These are phyloP conservation scores for Hydraecia micacea DNA, from an alignment of 2,888 invertebrate species.

Conservation along the genomic window DNA sequence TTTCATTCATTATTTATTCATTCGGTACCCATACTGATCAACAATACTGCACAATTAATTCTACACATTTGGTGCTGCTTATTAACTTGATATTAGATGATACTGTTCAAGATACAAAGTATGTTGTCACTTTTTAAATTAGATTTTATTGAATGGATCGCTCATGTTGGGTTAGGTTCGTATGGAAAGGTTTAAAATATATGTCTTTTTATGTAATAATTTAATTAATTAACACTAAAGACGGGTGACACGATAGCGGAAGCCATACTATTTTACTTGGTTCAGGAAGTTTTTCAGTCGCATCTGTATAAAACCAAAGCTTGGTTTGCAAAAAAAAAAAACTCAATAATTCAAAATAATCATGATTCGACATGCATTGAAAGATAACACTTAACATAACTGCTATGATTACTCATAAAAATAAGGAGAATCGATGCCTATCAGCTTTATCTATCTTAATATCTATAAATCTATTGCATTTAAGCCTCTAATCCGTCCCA, in stretches of 20 bases:
- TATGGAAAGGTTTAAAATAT: background rate
- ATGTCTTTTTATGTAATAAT: background rate
- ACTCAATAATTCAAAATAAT: conserved; percentile 15
- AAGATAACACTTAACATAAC: conserved; percentile 33
- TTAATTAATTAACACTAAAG: background rate
- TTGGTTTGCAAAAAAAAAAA: conserved; percentile 9
- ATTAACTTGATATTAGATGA: background rate
- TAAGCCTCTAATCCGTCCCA: conserved; percentile 46
- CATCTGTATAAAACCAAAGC: background rate
- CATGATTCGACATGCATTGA: conserved; percentile 13
- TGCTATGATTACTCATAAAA: conserved; percentile 45
- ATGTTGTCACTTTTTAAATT: background rate
- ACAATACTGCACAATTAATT: background rate
- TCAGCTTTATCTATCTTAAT: conserved; percentile 40
- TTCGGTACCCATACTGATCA: background rate
- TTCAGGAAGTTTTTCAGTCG: background rate
- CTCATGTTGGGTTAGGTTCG: background rate
- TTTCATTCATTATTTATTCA: background rate
- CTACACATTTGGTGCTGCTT: background rate
- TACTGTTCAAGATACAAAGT: background rate
- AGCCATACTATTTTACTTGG: background rate
- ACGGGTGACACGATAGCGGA: background rate
- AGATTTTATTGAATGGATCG: background rate
- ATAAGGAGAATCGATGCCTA: conserved; percentile 36
- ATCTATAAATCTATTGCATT: conserved; percentile 49